Conservation (phyloP, 2,888 invertebrate species). For the Machimus rusticus region DNA sequence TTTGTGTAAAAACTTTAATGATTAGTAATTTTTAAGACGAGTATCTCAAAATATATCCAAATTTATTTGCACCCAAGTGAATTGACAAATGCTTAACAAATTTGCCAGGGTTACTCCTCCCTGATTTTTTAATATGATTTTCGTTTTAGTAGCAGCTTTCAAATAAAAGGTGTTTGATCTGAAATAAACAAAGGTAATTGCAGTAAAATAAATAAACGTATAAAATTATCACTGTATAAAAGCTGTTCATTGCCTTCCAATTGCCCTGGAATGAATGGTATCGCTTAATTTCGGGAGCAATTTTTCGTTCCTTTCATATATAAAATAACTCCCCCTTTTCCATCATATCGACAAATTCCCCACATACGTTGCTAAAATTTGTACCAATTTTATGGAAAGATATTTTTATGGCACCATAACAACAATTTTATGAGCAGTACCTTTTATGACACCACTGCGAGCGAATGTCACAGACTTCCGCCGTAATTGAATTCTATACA, state of each 20-base stretch:
- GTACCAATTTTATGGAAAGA: not conserved
- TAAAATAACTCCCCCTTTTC: not conserved
- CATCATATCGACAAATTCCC: not conserved
- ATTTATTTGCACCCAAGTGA: too few relatives aligned
- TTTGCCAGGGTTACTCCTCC: too few relatives aligned
- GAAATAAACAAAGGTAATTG: not conserved
- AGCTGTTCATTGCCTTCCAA: not conserved
- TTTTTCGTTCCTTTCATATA: not conserved
- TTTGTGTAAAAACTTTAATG: too few relatives aligned
- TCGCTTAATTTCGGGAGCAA: not conserved
- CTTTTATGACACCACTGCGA: not conserved
- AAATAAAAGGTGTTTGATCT: not conserved
- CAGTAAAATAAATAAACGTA: not conserved
- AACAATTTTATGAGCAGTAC: not conserved
- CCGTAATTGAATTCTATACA: not conserved
- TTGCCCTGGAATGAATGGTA: not conserved
- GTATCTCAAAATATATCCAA: not conserved
- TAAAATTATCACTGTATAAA: not conserved
- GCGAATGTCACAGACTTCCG: not conserved
- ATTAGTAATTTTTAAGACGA: too few relatives aligned
- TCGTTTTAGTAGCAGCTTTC: not conserved
- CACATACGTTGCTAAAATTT: not conserved
- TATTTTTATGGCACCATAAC: not conserved
- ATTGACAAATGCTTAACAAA: too few relatives aligned
- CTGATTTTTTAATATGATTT: not conserved